Percentiles rank a stretch among this genome's conserved stretches.
These are phyloP conservation scores for Perca flavescens DNA, from an alignment of 2,113 vertebrate species.

Conservation along the genomic window DNA sequence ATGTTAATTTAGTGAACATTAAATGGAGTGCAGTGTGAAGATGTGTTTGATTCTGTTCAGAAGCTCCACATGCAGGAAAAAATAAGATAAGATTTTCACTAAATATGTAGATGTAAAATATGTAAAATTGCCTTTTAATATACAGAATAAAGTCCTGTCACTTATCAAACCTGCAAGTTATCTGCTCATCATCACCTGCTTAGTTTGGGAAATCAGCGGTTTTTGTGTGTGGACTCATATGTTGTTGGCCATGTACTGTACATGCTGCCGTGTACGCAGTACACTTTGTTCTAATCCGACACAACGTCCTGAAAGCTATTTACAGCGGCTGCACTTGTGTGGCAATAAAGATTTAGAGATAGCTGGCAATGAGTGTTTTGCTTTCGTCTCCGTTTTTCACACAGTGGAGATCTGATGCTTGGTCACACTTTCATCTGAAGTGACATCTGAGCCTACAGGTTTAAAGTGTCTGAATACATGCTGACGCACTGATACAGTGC, in stretches of 20 bases:
- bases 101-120: not conserved
- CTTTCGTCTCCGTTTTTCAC: not conserved
- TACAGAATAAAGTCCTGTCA: not conserved
- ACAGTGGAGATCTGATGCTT: not conserved
- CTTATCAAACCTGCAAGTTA: constrained; percentile 35
- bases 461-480: constrained; percentile 14
- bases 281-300: not conserved
- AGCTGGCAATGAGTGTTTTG: not conserved
- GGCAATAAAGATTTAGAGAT: constrained; percentile 22
- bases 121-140: not conserved
- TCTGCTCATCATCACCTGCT: constrained; percentile 12
- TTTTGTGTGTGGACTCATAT: constrained; percentile 13
- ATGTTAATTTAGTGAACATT: not conserved
- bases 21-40: not conserved
- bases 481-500: not conserved
- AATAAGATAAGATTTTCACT: not conserved
- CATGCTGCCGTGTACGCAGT: not conserved
- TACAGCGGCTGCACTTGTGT: not conserved
- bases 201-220: constrained; percentile 24
- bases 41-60: not conserved
- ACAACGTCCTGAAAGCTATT: not conserved
- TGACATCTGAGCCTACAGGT: not conserved
- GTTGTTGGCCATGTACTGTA: not conserved
- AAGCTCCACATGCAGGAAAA: not conserved
- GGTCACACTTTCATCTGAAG: constrained; percentile 1